phyloP scores from a whole-genome alignment of 2,113 vertebrate genomes.

The Riparia riparia region DNA sequence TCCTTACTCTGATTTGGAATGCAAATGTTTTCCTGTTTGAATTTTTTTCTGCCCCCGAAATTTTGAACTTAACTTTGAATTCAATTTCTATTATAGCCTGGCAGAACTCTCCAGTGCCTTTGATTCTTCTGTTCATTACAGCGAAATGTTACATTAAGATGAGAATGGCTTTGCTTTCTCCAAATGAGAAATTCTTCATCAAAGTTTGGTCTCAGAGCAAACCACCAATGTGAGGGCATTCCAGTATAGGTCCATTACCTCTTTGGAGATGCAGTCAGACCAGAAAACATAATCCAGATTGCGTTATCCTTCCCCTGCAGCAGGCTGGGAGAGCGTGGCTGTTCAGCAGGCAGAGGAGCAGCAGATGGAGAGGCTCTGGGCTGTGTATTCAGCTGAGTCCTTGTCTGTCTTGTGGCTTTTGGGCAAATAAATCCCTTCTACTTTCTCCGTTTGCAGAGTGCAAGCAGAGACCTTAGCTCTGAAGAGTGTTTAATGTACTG shows the following conservation, averaged over 20 bases:
- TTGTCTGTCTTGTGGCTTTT: neutral
- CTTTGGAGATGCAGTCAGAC: neutral
- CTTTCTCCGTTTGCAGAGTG: neutral
- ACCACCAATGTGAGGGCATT: neutral
- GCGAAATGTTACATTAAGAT: neutral
- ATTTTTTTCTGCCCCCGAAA: neutral
- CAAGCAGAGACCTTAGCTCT: neutral
- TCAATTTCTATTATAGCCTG: neutral
- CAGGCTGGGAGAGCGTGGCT: neutral
- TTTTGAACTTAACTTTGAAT: neutral
- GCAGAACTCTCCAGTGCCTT: neutral
- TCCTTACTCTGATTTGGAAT: neutral
- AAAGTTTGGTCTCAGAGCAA: neutral
- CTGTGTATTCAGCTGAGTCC: neutral
- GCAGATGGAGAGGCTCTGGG: conserved; percentile 15
- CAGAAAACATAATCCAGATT: neutral
- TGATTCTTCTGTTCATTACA: neutral
- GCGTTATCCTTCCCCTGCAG: neutral
- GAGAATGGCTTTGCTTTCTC: neutral
- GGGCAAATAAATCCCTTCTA: neutral
- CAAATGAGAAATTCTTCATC: neutral
- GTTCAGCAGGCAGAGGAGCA: neutral
- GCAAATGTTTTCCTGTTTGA: neutral
- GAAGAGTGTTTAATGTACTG: neutral
- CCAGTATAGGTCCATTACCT: neutral